Evolutionary conservation across 2,888 invertebrate species (phyloP).

Genomic region (Abrostola triplasia): DNA sequence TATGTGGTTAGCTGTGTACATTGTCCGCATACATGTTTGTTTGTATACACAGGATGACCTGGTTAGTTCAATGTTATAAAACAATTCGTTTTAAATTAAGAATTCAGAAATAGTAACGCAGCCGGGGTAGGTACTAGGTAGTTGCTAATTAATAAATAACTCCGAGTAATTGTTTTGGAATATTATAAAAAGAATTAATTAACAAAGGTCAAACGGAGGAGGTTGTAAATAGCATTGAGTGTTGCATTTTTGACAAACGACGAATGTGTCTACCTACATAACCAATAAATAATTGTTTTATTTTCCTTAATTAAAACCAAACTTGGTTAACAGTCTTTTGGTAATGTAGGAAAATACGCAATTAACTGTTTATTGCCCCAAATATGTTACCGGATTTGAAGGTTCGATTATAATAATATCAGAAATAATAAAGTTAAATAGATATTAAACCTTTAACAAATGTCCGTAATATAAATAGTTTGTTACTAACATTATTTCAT

Average conservation of each 20-base stretch:
- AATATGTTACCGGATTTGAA: conserved; percentile 9
- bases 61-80: conserved; percentile 3
- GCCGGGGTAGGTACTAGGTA: no score
- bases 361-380: conserved; percentile 14
- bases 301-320: conserved; percentile 41
- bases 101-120: not conserved
- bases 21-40: conserved; percentile 25
- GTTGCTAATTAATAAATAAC: not conserved
- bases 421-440: not conserved
- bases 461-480: not conserved
- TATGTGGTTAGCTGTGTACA: not conserved
- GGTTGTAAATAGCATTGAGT: conserved; percentile 23
- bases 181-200: conserved; percentile 18
- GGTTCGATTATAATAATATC: not conserved
- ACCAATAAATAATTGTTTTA: conserved; percentile 15
- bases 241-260: conserved; percentile 37
- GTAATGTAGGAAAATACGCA: conserved; percentile 31
- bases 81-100: not conserved
- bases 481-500: not conserved
- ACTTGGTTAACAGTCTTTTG: conserved; percentile 24
- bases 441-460: not conserved
- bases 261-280: conserved; percentile 30
- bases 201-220: conserved; percentile 32
- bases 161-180: not conserved
- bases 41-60: conserved; percentile 26